Evolutionary conservation across 2,888 invertebrate species (phyloP).

Genomic region (Conistra vaccinii): DNA sequence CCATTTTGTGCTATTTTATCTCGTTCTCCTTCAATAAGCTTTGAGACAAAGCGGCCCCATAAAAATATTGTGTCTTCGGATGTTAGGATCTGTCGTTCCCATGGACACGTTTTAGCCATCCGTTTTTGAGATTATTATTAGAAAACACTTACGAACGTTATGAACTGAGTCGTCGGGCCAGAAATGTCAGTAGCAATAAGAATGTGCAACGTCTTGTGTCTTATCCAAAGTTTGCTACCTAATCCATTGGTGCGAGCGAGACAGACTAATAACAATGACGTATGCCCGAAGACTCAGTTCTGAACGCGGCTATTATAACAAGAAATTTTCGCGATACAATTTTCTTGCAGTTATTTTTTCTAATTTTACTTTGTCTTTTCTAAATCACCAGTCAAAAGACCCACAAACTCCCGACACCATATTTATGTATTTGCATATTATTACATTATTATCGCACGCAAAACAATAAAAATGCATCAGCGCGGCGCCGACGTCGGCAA

Average conservation of each 20-base stretch:
- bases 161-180: too few relatives aligned
- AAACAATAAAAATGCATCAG: constrained; percentile 87
- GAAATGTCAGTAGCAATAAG: too few relatives aligned
- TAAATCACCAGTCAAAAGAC: constrained; percentile 48
- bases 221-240: too few relatives aligned
- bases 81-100: not conserved
- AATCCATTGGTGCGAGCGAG: too few relatives aligned
- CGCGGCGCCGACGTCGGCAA: constrained; percentile 74
- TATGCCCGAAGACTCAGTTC: too few relatives aligned
- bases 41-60: not conserved
- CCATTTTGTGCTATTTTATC: not conserved
- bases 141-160: not conserved
- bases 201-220: too few relatives aligned
- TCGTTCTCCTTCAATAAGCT: not conserved
- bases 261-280: too few relatives aligned
- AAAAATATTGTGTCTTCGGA: not conserved
- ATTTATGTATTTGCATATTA: constrained; percentile 10
- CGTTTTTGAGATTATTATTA: not conserved
- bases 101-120: not conserved
- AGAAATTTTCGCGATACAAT: not conserved
- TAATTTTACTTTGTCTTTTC: not conserved
- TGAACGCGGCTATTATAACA: too few relatives aligned
- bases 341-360: not conserved
- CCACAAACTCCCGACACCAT: constrained; percentile 57
- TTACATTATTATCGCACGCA: constrained; percentile 78